Evolutionary conservation across 1,140 invertebrate species (phyloP).

Genomic region (Dreissena polymorpha): DNA sequence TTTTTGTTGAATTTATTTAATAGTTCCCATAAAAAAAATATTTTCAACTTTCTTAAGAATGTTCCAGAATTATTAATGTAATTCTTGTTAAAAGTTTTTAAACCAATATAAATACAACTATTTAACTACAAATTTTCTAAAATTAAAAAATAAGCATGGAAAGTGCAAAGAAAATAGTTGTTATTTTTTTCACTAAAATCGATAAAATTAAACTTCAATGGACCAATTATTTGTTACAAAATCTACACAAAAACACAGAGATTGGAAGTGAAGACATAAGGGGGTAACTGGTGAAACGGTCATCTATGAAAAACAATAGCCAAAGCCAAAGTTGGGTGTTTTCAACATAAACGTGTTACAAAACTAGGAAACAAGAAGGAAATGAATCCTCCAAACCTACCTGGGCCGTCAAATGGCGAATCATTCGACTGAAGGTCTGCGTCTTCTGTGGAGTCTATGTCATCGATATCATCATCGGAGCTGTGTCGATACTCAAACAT

Average conservation of each 20-base stretch:
- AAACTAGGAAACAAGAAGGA: not conserved
- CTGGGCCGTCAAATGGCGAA: constrained; percentile 22
- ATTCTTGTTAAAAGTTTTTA: too few species aligned
- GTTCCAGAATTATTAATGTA: too few species aligned
- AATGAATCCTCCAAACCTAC: not conserved
- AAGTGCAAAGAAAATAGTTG: too few species aligned
- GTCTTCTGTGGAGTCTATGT: constrained; percentile 80
- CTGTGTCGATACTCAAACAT: constrained; percentile 85
- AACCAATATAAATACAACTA: too few species aligned
- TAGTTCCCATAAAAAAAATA: too few species aligned
- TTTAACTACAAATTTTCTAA: too few species aligned
- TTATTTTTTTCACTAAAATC: too few species aligned
- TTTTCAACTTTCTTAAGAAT: too few species aligned
- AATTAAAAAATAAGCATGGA: too few species aligned
- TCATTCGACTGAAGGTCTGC: constrained; percentile 43
- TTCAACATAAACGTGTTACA: too few species aligned
- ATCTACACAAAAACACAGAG: not conserved
- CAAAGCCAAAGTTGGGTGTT: not conserved
- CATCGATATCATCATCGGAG: constrained; percentile 89
- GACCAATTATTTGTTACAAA: not conserved
- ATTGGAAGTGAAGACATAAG: not conserved
- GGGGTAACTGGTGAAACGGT: not conserved
- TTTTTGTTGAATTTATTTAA: too few species aligned
- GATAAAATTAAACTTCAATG: not conserved
- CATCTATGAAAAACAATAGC: not conserved